Percentiles rank a stretch among this genome's conserved stretches.
Evolutionary conservation across 35 echinoderm and acorn worm genomes (phyloP).

Genomic region (Apostichopus japonicus): DNA sequence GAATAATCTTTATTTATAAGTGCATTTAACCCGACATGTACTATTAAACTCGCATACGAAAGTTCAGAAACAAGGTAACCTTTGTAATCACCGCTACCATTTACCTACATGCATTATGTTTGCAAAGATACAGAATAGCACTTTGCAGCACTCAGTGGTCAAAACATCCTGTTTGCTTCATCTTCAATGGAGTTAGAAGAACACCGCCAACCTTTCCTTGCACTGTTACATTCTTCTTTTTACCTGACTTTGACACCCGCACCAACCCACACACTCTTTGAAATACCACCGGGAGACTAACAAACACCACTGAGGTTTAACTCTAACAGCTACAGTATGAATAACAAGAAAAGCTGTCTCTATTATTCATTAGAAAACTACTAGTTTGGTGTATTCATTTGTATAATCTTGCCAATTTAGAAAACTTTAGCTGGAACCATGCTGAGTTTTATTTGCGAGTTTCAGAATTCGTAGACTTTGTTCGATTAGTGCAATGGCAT

Average conservation of each 20-base stretch:
- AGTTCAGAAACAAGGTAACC: no score
- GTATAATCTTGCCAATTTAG: background rate
- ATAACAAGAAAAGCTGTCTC: background rate
- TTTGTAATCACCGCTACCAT: no score
- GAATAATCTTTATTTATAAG: no score
- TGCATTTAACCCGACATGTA: no score
- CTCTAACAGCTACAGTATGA: background rate
- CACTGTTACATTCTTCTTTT: no score
- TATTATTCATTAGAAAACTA: background rate
- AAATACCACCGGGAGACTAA: background rate
- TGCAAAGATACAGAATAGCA: no score
- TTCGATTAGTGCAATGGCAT: background rate
- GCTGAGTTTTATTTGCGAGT: slow-evolving; percentile 12
- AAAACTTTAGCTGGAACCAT: background rate
- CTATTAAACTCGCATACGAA: no score
- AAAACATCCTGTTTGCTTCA: no score
- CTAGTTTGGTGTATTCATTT: background rate
- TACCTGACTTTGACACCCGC: background rate
- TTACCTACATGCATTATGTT: no score
- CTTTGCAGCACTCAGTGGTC: no score
- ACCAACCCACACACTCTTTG: background rate
- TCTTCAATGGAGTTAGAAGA: no score
- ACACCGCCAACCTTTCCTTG: no score
- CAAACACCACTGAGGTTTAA: background rate
- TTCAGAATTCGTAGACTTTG: background rate